Evolutionary conservation across 30 jellyfish, hydroid and myxozoan genomes (phyloP).

Genomic region (Chrysaora quinquecirrha): DNA sequence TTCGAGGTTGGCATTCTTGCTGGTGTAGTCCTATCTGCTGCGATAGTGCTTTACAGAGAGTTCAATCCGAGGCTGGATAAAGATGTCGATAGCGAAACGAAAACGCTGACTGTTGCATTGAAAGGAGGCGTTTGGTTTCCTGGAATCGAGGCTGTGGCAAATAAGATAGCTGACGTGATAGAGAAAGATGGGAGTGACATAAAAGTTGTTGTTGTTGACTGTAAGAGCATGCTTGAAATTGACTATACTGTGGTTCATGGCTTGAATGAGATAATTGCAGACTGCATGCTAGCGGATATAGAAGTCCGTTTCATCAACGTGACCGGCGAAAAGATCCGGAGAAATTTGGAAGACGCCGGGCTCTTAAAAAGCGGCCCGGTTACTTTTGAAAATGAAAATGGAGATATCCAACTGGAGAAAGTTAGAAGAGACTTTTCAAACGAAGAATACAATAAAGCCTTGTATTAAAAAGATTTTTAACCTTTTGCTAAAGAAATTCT

Average conservation of each 20-base stretch:
- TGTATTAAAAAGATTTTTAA: no score
- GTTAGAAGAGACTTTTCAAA: background rate
- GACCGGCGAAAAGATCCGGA: conserved; percentile 18
- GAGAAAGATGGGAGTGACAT: no score
- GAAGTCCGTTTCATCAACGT: conserved; percentile 51
- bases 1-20: conserved; percentile 74
- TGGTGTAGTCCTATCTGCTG: conserved; percentile 50
- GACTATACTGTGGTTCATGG: conserved; percentile 76
- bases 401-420: background rate
- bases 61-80: conserved; percentile 64
- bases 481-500: no score
- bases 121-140: conserved; percentile 76
- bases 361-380: background rate
- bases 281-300: conserved; percentile 21
- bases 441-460: no score
- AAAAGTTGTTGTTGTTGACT: conserved; percentile 65
- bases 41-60: conserved; percentile 54
- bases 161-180: no score
- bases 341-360: background rate
- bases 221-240: conserved; percentile 50
- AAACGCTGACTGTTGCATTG: no score
- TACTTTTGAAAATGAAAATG: background rate
- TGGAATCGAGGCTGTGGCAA: conserved; percentile 74
- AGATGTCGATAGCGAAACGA: no score
- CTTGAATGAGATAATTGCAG: conserved; percentile 35